These are phyloP conservation scores for Limnodromus scolopaceus DNA, from an alignment of 2,797 vertebrate genomes.

Conservation along the genomic window DNA sequence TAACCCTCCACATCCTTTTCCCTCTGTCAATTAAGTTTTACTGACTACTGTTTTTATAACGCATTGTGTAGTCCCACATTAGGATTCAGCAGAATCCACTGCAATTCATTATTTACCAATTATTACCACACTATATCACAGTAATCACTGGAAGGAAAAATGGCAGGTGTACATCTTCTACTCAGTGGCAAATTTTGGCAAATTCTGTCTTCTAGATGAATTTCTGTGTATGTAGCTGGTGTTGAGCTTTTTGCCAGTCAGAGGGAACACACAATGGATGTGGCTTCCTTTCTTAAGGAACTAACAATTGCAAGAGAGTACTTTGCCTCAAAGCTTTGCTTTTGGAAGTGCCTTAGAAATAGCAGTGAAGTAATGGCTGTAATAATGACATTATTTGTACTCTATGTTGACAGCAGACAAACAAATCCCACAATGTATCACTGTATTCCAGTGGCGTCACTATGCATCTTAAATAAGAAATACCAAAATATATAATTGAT, in stretches of 20 bases:
- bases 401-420: conserved; percentile 64
- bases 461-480: not conserved
- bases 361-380: conserved; percentile 22
- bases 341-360: conserved; percentile 49
- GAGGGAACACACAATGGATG: conserved; percentile 40
- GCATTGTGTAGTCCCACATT: conserved; percentile 6
- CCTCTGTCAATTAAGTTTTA: conserved; percentile 2
- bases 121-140: not conserved
- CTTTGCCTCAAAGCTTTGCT: conserved; percentile 64
- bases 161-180: not conserved
- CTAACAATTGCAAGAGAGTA: conserved; percentile 51
- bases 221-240: not conserved
- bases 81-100: conserved; percentile 21
- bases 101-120: conserved; percentile 9
- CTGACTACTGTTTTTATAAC: not conserved
- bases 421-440: conserved; percentile 70
- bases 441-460: conserved; percentile 73
- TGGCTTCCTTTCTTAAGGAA: conserved; percentile 65
- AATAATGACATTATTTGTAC: conserved; percentile 34
- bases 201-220: not conserved
- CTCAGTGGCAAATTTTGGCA: conserved; percentile 16
- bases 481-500: not conserved
- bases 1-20: conserved; percentile 46
- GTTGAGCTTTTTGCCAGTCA: not conserved
- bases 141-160: not conserved